Evolutionary conservation across 2,113 vertebrate species (phyloP), one percentile per base, ranked within the genome.

Genomic region (Coryphaenoides rupestris): DNA sequence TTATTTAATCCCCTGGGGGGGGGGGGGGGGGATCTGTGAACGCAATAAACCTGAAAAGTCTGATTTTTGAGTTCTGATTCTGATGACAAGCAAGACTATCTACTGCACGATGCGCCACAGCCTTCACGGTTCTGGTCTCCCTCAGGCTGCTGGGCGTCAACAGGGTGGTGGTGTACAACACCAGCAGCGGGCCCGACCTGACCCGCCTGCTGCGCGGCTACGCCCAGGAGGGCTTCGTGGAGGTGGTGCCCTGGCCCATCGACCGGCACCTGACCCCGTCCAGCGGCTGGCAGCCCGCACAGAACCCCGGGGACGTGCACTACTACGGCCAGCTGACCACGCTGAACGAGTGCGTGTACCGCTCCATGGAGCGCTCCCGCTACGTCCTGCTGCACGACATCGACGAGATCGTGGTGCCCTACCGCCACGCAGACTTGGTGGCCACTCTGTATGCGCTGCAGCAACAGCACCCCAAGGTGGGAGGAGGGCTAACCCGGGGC

Each of bases 81-180:
- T 50, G 15, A n/a, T 17, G 47, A n/a, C 47, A 50, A 47, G 47
- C 15, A 7, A 7, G 9, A 1, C 13, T 40, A 1, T 12, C 4
- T 7, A 7, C 33, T 40, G 4, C 33, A 7, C 1, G 9, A 7
- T 26, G 24, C n/a, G n/a, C n/a, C n/a, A n/a, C n/a, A n/a, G n/a
- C n/a, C n/a, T n/a, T n/a, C n/a, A n/a, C n/a, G n/a, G n/a, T n/a
- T n/a, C n/a, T n/a, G n/a, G n/a, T n/a, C n/a, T 26, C 3, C 2
- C 0, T 1, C 61, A 86, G 82, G 55, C 66, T 93, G 63, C 85
- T 93, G 17, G 91, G 91, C 13, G 83, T 82, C 0, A 65, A 89
- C 69, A 85, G 79, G 21, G 90, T 93, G 66, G 76, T 92, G 19
- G 85, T 92, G 74, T 94, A 93, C n/a, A 93, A 91, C 55, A 92